Percentiles rank a stretch among this genome's conserved stretches.
These are phyloP conservation scores for Drosophila melanogaster DNA, from an alignment of 1,140 invertebrate species.

Conservation along the genomic window DNA sequence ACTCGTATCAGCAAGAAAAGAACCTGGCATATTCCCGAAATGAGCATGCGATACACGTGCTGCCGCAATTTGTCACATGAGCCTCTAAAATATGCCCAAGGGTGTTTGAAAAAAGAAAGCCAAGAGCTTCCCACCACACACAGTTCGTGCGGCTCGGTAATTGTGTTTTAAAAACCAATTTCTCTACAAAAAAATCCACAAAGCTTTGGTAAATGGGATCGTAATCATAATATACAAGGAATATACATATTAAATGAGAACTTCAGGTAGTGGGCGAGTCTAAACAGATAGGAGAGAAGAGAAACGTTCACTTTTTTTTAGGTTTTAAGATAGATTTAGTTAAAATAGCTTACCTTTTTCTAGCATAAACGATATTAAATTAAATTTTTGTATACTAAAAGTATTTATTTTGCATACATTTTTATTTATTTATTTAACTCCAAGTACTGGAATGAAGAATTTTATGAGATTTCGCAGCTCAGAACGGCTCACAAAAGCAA, in stretches of 20 bases:
- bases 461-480: background rate
- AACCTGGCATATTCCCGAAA: conserved; percentile 39
- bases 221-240: background rate
- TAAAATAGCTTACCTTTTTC: too few relatives aligned
- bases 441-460: background rate
- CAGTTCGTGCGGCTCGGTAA: conserved; percentile 9
- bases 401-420: too few relatives aligned
- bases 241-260: background rate
- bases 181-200: background rate
- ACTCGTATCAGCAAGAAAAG: conserved; percentile 26
- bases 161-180: conserved; percentile 35
- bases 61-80: conserved; percentile 83
- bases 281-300: background rate
- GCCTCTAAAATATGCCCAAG: conserved; percentile 83
- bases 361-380: too few relatives aligned
- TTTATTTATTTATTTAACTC: too few relatives aligned
- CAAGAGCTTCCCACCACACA: conserved; percentile 29
- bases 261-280: background rate
- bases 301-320: background rate
- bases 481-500: conserved; percentile 10
- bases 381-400: too few relatives aligned
- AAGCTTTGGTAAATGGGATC: background rate
- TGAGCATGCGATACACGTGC: conserved; percentile 83
- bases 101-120: conserved; percentile 62
- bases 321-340: too few relatives aligned